Conservation (phyloP, 2,113 vertebrate genomes). For the Grammomys surdaster region DNA sequence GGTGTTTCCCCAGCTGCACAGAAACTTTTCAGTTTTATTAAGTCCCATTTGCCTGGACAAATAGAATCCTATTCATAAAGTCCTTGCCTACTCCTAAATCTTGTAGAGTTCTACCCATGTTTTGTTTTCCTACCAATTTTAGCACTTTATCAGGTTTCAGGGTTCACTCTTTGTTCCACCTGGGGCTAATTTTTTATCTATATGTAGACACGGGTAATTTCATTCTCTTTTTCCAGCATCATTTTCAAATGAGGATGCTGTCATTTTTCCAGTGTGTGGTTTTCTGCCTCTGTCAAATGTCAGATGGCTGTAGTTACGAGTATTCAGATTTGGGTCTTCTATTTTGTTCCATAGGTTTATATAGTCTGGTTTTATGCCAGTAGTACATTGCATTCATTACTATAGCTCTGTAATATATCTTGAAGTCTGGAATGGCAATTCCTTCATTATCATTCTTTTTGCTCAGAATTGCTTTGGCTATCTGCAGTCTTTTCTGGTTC, state of each 20-base stretch:
- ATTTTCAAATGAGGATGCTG: neutral
- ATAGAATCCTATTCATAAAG: too few relatives aligned
- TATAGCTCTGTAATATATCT: neutral
- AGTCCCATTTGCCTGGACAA: too few relatives aligned
- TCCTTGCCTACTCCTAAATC: neutral
- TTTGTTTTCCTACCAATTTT: neutral
- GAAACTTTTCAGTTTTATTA: too few relatives aligned
- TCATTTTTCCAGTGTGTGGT: neutral
- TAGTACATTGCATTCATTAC: neutral
- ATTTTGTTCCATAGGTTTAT: neutral
- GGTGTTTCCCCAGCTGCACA: too few relatives aligned
- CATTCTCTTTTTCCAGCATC: neutral
- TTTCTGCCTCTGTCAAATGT: neutral
- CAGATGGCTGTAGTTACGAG: neutral
- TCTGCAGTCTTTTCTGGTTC: neutral
- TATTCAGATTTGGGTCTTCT: neutral
- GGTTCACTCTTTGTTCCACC: neutral
- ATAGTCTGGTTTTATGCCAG: neutral
- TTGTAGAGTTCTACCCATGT: neutral
- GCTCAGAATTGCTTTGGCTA: neutral
- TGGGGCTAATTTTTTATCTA: neutral
- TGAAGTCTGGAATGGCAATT: neutral
- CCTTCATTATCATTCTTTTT: neutral
- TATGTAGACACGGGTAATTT: neutral
- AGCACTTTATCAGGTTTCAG: neutral